Percentiles rank a stretch among this genome's conserved stretches.
Conservation (phyloP, 1,140 invertebrate genomes). For the Aculops lycopersici region DNA sequence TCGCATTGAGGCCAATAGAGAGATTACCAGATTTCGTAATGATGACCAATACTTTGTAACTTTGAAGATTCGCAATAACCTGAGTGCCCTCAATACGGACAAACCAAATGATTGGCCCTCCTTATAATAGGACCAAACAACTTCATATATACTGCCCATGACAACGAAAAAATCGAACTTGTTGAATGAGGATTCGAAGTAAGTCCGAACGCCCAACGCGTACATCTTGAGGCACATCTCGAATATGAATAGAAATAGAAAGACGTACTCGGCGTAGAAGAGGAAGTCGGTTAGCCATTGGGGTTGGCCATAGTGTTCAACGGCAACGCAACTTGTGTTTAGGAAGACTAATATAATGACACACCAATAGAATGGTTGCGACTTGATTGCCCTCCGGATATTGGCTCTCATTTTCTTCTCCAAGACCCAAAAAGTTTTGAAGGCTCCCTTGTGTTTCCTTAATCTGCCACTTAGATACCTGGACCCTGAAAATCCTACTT, state of each 20-base stretch:
- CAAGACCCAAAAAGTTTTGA: slow-evolving; percentile 59
- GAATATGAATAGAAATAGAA: slow-evolving; percentile 88
- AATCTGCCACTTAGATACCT: slow-evolving; percentile 56
- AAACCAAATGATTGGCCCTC: slow-evolving; percentile 93
- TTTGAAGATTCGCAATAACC: slow-evolving; percentile 96
- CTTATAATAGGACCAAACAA: slow-evolving; percentile 84
- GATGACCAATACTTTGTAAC: slow-evolving; percentile 80
- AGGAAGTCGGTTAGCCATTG: slow-evolving; percentile 78
- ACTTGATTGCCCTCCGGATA: slow-evolving; percentile 77
- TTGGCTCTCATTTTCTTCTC: slow-evolving; percentile 69
- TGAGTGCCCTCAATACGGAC: slow-evolving; percentile 82
- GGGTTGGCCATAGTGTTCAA: slow-evolving; percentile 88
- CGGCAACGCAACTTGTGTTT: slow-evolving; percentile 92
- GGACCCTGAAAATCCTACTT: slow-evolving; percentile 35
- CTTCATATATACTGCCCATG: slow-evolving; percentile 93
- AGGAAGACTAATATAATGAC: slow-evolving; percentile 97
- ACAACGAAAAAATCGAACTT: slow-evolving; percentile 90
- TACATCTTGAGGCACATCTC: slow-evolving; percentile 99
- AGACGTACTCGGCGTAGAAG: slow-evolving; percentile 84
- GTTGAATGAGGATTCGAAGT: slow-evolving; percentile 94
- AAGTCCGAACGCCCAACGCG: slow-evolving; percentile 75
- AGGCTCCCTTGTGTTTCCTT: slow-evolving; percentile 57
- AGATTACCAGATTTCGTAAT: slow-evolving; percentile 88
- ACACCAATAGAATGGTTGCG: slow-evolving; percentile 96
- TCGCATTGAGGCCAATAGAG: slow-evolving; percentile 94